Conservation (phyloP, 2,797 vertebrate species). For the Falco concolor region DNA sequence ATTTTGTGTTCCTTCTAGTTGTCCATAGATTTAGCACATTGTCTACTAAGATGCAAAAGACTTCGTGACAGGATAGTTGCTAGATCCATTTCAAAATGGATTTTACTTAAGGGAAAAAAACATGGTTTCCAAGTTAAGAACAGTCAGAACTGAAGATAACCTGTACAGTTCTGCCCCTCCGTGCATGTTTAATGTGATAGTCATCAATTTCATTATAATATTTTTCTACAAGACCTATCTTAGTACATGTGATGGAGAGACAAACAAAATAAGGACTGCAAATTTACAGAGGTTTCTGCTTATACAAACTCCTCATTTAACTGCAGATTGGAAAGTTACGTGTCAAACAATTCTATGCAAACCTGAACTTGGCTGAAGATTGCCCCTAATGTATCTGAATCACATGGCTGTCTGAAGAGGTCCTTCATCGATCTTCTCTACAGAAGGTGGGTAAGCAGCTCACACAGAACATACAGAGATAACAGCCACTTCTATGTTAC, state of each 20-base stretch:
- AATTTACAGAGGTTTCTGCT: not conserved
- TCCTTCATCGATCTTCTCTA: not conserved
- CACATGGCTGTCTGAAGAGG: not conserved
- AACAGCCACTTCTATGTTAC: not conserved
- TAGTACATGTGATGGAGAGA: not conserved
- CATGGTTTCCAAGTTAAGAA: not conserved
- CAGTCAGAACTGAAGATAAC: not conserved
- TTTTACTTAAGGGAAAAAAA: not conserved
- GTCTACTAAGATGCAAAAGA: not conserved
- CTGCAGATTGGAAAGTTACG: not conserved
- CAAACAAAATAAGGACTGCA: not conserved
- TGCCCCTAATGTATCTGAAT: not conserved
- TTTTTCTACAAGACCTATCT: not conserved
- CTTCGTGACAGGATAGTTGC: not conserved
- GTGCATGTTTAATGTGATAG: not conserved
- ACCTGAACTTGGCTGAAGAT: not conserved
- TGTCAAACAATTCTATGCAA: not conserved
- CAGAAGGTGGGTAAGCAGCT: not conserved
- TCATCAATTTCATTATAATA: not conserved
- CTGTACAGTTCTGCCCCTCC: not conserved
- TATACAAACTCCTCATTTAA: not conserved
- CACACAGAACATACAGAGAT: not conserved
- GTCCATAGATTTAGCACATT: not conserved
- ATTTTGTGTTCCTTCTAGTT: not conserved
- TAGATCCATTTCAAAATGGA: not conserved